Evolutionary conservation across 2,797 vertebrate species (phyloP).

Genomic region (Gila robusta): DNA sequence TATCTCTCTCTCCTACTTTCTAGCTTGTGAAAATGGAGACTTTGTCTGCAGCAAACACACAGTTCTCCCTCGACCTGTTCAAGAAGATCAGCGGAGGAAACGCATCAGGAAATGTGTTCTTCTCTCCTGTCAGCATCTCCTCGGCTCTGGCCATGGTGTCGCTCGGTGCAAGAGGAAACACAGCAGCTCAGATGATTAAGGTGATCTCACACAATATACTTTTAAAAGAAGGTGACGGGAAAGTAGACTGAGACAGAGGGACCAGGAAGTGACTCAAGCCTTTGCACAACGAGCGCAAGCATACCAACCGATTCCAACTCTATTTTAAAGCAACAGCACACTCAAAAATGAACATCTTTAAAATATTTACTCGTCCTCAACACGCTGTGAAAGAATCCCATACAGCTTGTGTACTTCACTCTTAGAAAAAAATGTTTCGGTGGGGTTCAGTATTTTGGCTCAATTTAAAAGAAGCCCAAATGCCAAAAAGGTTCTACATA

Average conservation of each 20-base stretch:
- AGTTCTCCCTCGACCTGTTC: not conserved
- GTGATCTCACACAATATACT: conserved; percentile 67
- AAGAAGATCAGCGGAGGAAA: not conserved
- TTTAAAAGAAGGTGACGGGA: not conserved
- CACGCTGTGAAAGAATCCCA: not conserved
- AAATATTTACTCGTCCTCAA: not conserved
- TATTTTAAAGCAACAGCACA: not conserved
- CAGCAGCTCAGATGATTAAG: conserved; percentile 84
- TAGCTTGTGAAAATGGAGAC: not conserved
- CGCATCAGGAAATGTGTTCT: conserved; percentile 81
- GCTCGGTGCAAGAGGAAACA: conserved; percentile 83
- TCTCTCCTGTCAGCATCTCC: conserved; percentile 85
- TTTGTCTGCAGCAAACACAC: not conserved
- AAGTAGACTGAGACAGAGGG: not conserved
- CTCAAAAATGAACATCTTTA: not conserved
- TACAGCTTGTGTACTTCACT: not conserved
- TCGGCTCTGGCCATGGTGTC: conserved; percentile 87
- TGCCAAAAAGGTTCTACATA: not conserved
- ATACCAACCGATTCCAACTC: not conserved
- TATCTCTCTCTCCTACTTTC: no score
- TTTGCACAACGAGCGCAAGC: not conserved
- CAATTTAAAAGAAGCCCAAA: not conserved
- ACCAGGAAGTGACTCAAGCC: not conserved
- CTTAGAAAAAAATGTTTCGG: no score
- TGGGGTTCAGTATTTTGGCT: not conserved